These are phyloP conservation scores for Spinus olivaceus DNA, from an alignment of 2,797 vertebrate species.

Conservation along the genomic window DNA sequence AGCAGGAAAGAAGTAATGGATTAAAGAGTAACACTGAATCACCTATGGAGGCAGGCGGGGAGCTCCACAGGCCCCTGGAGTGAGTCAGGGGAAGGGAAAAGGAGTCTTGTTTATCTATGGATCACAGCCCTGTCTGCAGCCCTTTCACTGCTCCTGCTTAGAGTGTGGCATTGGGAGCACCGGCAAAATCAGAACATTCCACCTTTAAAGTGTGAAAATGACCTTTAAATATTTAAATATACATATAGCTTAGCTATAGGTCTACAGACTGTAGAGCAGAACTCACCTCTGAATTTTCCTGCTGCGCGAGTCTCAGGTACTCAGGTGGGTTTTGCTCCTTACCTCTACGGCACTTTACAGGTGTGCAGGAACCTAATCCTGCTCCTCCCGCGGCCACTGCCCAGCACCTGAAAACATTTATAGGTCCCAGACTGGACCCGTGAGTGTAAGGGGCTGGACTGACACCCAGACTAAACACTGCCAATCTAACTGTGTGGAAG, in stretches of 20 bases:
- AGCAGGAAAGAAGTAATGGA: neutral
- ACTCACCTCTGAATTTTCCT: neutral
- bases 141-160: neutral
- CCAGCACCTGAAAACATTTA: neutral
- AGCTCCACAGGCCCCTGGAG: neutral
- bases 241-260: neutral
- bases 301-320: accelerated
- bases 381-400: neutral
- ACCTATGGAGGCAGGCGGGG: neutral
- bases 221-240: neutral
- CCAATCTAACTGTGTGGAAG: accelerated
- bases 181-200: neutral
- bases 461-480: neutral
- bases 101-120: neutral
- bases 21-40: neutral
- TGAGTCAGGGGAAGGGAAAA: neutral
- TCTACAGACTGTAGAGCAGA: neutral
- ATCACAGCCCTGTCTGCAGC: neutral
- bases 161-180: neutral
- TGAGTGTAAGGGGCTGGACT: neutral
- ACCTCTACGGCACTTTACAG: neutral
- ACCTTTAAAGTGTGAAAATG: neutral
- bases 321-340: neutral
- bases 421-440: neutral
- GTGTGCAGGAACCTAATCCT: accelerated